Conservation (phyloP, 1,140 invertebrate species). For the Portunus trituberculatus region DNA sequence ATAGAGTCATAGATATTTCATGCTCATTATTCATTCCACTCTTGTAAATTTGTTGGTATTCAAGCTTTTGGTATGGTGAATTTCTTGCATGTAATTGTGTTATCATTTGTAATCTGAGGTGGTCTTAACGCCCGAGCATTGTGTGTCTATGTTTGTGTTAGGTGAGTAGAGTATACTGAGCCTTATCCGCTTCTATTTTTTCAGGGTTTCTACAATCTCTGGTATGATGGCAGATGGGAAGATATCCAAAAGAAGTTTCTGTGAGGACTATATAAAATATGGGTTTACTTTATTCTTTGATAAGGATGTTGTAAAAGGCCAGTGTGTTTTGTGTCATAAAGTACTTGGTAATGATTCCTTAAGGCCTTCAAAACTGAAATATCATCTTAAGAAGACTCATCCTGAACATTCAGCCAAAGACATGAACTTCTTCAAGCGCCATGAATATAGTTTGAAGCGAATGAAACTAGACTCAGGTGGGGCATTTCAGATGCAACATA, state of each 20-base stretch:
- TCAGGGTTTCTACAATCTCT: slow-evolving; percentile 29
- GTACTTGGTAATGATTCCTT: neutral
- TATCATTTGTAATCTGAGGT: neutral
- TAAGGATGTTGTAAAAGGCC: slow-evolving; percentile 24
- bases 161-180: neutral
- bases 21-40: too few relatives aligned
- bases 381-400: neutral
- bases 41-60: too few relatives aligned
- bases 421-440: neutral
- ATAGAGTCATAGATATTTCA: too few relatives aligned
- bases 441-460: neutral
- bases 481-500: neutral
- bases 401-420: neutral
- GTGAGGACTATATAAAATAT: slow-evolving; percentile 10
- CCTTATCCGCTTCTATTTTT: slow-evolving; percentile 7
- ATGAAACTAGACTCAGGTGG: neutral
- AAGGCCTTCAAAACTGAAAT: too few relatives aligned
- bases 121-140: neutral
- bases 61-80: too few relatives aligned
- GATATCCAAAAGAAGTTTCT: slow-evolving; percentile 24
- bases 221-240: neutral
- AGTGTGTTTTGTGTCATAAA: too few relatives aligned
- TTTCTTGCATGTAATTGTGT: too few relatives aligned
- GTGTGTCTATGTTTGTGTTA: slow-evolving; percentile 25
- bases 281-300: slow-evolving; percentile 35